Percentiles rank a stretch among this genome's conserved stretches.
Conservation (phyloP, 2,113 vertebrate species). For the Laticauda laticaudata region DNA sequence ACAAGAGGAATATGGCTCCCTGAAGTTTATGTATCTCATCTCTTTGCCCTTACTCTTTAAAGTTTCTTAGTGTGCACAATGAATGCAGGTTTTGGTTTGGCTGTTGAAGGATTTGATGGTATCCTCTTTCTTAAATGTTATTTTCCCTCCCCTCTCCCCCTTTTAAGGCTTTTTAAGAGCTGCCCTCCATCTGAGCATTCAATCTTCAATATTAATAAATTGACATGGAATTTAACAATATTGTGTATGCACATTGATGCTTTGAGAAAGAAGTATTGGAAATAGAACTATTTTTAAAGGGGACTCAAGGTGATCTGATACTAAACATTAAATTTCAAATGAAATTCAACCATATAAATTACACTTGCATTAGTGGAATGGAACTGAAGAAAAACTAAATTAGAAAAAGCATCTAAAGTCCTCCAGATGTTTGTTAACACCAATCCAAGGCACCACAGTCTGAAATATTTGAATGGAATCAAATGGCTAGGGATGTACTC, state of each 20-base stretch:
- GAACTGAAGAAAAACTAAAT: background rate
- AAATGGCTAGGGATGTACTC: background rate
- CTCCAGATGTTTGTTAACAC: background rate
- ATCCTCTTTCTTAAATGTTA: constrained; percentile 21
- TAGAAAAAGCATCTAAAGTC: background rate
- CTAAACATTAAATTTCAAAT: background rate
- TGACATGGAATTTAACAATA: background rate
- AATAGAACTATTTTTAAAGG: background rate
- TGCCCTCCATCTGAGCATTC: background rate
- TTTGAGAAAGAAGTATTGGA: background rate
- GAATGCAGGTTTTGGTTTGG: background rate
- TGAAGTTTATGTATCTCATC: background rate
- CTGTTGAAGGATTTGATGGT: background rate
- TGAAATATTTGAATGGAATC: background rate
- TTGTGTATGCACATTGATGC: background rate
- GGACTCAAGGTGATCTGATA: background rate
- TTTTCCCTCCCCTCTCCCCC: background rate
- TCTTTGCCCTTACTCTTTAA: background rate
- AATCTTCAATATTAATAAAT: constrained; percentile 25
- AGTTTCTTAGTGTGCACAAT: background rate
- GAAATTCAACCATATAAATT: background rate
- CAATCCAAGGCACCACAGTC: background rate
- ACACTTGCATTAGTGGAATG: background rate
- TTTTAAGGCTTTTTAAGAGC: background rate
- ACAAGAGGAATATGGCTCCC: background rate